Evolutionary conservation across 2,888 invertebrate species (phyloP).

Genomic region (Penaeus monodon): DNA sequence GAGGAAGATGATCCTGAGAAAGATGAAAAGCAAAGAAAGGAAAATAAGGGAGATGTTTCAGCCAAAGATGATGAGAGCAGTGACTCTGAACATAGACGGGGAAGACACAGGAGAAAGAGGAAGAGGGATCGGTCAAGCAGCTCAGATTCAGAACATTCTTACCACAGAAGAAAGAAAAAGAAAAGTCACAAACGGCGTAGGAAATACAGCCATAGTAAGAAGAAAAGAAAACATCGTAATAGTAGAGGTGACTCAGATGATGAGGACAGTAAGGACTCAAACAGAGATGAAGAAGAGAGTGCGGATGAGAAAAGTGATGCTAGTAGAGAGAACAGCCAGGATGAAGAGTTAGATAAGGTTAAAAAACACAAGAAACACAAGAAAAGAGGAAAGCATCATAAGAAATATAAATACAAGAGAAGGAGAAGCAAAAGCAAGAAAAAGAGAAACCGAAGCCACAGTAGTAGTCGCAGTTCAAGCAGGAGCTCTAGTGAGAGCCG

Average conservation of each 20-base stretch:
- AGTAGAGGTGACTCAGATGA: constrained; percentile 21
- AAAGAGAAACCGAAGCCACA: constrained; percentile 23
- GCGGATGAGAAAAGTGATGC: constrained; percentile 14
- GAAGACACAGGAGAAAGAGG: constrained; percentile 39
- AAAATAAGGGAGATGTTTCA: not conserved
- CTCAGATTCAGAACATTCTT: constrained; percentile 32
- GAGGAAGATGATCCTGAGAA: constrained; percentile 20
- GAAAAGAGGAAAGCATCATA: constrained; percentile 34
- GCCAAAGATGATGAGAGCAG: not conserved
- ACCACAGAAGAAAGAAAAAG: constrained; percentile 36
- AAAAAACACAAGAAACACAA: constrained; percentile 41
- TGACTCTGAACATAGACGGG: not conserved
- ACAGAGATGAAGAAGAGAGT: not conserved
- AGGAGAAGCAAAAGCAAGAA: constrained; percentile 21
- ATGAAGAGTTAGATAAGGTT: no score
- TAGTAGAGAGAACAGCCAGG: not conserved
- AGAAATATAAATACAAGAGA: constrained; percentile 35
- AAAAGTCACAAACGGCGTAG: constrained; percentile 34
- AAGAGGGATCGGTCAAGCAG: constrained; percentile 32
- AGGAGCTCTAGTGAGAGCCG: constrained; percentile 20
- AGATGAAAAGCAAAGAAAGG: not conserved
- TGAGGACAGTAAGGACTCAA: not conserved
- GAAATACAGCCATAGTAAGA: constrained; percentile 40
- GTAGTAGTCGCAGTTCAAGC: not conserved
- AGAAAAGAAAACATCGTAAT: constrained; percentile 28